Conservation (phyloP, 2,888 invertebrate genomes). For the Itoplectis maculator region DNA sequence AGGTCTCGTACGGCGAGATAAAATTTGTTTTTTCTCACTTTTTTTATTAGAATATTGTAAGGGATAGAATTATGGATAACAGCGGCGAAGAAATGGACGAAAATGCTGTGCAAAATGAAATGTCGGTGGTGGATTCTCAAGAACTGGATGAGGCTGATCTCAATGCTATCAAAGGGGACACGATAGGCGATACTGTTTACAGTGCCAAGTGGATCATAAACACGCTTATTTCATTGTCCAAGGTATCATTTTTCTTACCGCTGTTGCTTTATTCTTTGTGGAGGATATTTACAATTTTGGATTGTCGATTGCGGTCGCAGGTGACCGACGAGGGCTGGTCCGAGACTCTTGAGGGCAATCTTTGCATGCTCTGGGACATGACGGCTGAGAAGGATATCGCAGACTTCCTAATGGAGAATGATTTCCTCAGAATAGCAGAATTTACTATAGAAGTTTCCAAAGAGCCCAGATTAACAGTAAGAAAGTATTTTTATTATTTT, state of each 20-base stretch:
- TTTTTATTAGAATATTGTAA: background rate
- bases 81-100: background rate
- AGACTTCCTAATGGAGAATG: constrained; percentile 88
- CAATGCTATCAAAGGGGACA: constrained; percentile 89
- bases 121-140: constrained; percentile 71
- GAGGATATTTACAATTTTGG: background rate
- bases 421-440: constrained; percentile 88
- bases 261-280: background rate
- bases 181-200: constrained; percentile 92
- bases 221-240: constrained; percentile 77
- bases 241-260: constrained; percentile 71
- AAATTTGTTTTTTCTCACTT: background rate
- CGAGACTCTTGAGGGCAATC: constrained; percentile 89
- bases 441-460: constrained; percentile 86
- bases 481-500: constrained; percentile 28
- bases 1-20: background rate
- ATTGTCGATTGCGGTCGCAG: constrained; percentile 67
- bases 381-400: constrained; percentile 92
- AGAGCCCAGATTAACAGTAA: constrained; percentile 87
- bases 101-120: background rate
- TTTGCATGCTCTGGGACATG: constrained; percentile 95
- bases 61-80: constrained; percentile 32
- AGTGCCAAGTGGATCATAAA: constrained; percentile 86
- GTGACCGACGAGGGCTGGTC: constrained; percentile 86
- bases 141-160: constrained; percentile 83